These are phyloP conservation scores for Sphaeridia pumilis DNA, from an alignment of 2,888 invertebrate species.

Conservation along the genomic window DNA sequence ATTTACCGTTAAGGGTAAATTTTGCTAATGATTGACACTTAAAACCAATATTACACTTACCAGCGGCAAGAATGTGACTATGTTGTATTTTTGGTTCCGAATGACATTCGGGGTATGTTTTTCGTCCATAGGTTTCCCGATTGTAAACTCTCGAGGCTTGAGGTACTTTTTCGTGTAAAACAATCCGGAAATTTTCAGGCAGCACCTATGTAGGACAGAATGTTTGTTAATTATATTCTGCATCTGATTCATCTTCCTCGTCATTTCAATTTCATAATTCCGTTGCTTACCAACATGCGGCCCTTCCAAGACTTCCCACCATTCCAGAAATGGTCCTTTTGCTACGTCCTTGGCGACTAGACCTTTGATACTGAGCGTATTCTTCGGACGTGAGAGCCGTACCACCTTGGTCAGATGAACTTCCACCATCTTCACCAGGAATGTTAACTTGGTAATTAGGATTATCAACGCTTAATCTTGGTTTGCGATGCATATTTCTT, in stretches of 20 bases:
- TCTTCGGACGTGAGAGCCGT: conserved; percentile 13
- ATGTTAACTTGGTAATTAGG: conserved; percentile 15
- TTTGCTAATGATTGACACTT: neutral
- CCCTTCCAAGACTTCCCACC: conserved; percentile 3
- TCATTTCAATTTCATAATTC: neutral
- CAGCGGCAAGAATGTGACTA: conserved; percentile 74
- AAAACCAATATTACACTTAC: conserved; percentile 37
- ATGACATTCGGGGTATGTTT: conserved; percentile 92
- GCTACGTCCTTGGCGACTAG: neutral
- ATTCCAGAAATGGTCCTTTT: conserved; percentile 3
- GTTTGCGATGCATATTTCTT: conserved; percentile 3
- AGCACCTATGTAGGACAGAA: conserved; percentile 52
- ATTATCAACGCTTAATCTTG: conserved; percentile 13
- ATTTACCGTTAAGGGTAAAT: neutral
- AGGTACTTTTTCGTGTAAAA: conserved; percentile 54
- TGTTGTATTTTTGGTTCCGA: conserved; percentile 95
- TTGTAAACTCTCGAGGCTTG: conserved; percentile 60
- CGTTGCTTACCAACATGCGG: conserved; percentile 19
- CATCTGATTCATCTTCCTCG: conserved; percentile 8
- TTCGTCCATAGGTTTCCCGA: conserved; percentile 61
- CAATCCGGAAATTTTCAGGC: conserved; percentile 59
- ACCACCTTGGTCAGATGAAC: conserved; percentile 10
- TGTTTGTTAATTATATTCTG: neutral
- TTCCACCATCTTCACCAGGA: conserved; percentile 7
- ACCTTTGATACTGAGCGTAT: conserved; percentile 8